Conservation (phyloP, 2,797 vertebrate genomes). For the Darevskia mixta region DNA sequence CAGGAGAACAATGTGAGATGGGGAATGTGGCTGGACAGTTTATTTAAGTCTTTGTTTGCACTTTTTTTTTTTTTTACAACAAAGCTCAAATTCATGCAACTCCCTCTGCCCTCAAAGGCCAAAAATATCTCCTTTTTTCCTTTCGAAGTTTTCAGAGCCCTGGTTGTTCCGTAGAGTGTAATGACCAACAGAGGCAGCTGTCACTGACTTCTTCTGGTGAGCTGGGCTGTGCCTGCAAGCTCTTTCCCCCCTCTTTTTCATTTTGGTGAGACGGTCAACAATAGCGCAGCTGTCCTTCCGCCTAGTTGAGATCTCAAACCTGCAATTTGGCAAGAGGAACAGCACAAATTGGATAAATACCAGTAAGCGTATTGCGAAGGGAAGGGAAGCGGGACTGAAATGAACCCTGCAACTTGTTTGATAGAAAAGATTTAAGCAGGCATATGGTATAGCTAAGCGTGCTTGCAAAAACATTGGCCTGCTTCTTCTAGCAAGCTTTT, state of each 20-base stretch:
- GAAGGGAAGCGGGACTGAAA: constrained; percentile 78
- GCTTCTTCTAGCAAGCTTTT: constrained; percentile 42
- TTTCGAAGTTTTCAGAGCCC: constrained; percentile 11
- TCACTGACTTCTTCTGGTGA: neutral
- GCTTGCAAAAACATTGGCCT: constrained; percentile 83
- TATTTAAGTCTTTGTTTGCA: constrained; percentile 33
- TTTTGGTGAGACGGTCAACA: constrained; percentile 64
- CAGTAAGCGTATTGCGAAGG: constrained; percentile 79
- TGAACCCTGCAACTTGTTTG: constrained; percentile 80
- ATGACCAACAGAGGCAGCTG: constrained; percentile 24
- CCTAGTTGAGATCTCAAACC: constrained; percentile 78
- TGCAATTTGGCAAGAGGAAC: constrained; percentile 79
- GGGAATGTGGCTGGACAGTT: neutral
- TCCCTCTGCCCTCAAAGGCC: too few relatives aligned
- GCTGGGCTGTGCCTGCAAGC: constrained; percentile 60
- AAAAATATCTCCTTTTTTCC: neutral
- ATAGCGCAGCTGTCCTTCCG: constrained; percentile 77
- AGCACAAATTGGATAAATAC: constrained; percentile 80
- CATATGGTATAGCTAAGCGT: constrained; percentile 83
- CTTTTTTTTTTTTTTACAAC: too few relatives aligned
- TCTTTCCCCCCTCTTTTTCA: constrained; percentile 27
- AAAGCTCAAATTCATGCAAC: neutral
- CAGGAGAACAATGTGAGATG: neutral
- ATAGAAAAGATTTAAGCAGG: constrained; percentile 80
- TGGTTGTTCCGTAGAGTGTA: neutral